These are phyloP conservation scores for Barbus barbus DNA, from an alignment of 2,113 vertebrate genomes.

Conservation along the genomic window DNA sequence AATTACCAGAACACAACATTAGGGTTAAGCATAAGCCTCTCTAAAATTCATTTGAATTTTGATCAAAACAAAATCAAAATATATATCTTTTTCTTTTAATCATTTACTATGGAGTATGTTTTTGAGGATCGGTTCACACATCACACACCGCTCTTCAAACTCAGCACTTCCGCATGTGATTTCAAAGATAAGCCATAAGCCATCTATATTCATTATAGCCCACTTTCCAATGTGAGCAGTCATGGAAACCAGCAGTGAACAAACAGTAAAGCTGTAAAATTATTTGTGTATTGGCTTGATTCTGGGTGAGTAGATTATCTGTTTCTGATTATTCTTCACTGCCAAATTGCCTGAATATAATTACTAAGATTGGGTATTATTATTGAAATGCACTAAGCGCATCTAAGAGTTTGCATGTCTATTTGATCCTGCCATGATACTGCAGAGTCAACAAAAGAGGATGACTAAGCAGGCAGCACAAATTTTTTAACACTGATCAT, in stretches of 20 bases:
- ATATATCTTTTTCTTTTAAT: too few species aligned
- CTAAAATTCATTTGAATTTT: too few species aligned
- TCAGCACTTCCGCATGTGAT: too few species aligned
- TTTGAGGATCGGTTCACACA: too few species aligned
- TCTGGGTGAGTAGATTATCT: constrained; percentile 4
- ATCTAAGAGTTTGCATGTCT: background rate
- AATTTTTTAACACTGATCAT: background rate
- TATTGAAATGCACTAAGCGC: background rate
- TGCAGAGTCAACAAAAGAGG: background rate
- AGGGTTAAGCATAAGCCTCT: too few species aligned
- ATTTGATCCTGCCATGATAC: background rate
- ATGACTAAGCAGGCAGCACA: background rate
- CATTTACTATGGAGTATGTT: too few species aligned
- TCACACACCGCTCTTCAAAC: too few species aligned
- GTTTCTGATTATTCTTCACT: background rate
- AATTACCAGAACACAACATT: too few species aligned
- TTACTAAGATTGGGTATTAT: background rate
- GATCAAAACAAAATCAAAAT: too few species aligned
- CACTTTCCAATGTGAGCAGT: background rate
- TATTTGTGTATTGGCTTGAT: background rate
- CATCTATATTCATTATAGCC: background rate
- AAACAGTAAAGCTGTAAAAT: constrained; percentile 16
- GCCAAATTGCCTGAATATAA: background rate
- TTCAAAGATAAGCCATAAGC: background rate
- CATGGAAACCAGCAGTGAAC: background rate